These are phyloP conservation scores for Leptarthrus brevirostris DNA, from an alignment of 2,888 invertebrate species.

Conservation along the genomic window DNA sequence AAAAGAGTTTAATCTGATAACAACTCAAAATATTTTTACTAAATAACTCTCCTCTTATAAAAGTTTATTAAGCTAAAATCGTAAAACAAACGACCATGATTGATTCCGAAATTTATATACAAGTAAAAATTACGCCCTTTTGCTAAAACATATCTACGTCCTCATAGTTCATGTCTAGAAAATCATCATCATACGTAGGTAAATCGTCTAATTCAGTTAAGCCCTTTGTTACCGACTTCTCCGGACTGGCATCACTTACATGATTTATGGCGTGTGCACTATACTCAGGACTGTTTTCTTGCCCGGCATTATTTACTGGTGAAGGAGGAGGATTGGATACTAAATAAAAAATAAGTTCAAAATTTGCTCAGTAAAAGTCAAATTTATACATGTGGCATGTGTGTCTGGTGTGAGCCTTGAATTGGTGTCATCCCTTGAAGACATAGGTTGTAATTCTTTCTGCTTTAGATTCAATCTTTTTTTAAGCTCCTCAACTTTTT, in stretches of 20 bases:
- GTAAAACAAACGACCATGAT: background rate
- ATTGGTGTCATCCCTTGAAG: constrained; percentile 60
- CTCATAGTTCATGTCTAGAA: constrained; percentile 77
- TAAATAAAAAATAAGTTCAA: too few species aligned
- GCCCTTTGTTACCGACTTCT: constrained; percentile 57
- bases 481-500: constrained; percentile 76
- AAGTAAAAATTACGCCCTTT: background rate
- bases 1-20: too few species aligned
- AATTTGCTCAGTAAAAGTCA: background rate
- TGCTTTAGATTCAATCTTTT: constrained; percentile 69
- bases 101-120: background rate
- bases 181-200: constrained; percentile 75
- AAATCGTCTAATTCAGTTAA: constrained; percentile 62
- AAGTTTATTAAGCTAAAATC: background rate
- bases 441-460: constrained; percentile 62
- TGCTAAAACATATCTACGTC: constrained; percentile 79
- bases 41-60: constrained; percentile 4
- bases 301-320: constrained; percentile 78
- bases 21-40: constrained; percentile 4
- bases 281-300: constrained; percentile 76
- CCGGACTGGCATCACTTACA: constrained; percentile 59
- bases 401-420: constrained; percentile 59
- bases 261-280: constrained; percentile 68
- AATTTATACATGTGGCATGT: constrained; percentile 58
- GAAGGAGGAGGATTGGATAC: constrained; percentile 82